Evolutionary conservation across 2,888 invertebrate species (phyloP).

Genomic region (Poecilobothrus nobilitatus): DNA sequence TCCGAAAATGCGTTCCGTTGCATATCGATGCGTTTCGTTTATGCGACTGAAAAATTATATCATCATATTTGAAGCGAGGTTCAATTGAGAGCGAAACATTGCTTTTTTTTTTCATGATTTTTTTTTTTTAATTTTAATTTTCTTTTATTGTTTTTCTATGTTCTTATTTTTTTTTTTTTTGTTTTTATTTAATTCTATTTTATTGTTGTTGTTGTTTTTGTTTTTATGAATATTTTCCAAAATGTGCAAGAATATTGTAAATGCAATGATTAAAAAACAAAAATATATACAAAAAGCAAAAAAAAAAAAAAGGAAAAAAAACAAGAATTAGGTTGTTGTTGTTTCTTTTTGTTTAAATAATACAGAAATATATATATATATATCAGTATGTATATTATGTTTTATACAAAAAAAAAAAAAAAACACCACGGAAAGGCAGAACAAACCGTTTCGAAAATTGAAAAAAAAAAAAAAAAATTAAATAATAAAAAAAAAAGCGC

Average conservation of each 20-base stretch:
- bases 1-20: constrained; percentile 47
- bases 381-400: background rate
- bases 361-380: too few relatives aligned
- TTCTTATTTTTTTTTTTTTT: background rate
- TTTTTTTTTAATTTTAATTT: background rate
- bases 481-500: constrained; percentile 24
- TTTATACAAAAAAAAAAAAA: background rate
- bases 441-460: background rate
- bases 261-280: background rate
- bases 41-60: constrained; percentile 45
- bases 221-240: background rate
- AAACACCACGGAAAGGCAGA: background rate
- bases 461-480: background rate
- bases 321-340: too few relatives aligned
- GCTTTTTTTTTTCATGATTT: background rate
- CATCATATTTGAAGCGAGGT: constrained; percentile 32
- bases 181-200: background rate
- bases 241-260: constrained; percentile 1
- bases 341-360: background rate
- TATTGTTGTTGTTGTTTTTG: background rate
- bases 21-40: constrained; percentile 46
- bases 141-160: background rate
- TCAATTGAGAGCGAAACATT: constrained; percentile 29
- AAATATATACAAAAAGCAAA: background rate
- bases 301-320: background rate